Evolutionary conservation across 2,888 invertebrate genomes (phyloP).

Genomic region (Temnothorax unifasciatus): DNA sequence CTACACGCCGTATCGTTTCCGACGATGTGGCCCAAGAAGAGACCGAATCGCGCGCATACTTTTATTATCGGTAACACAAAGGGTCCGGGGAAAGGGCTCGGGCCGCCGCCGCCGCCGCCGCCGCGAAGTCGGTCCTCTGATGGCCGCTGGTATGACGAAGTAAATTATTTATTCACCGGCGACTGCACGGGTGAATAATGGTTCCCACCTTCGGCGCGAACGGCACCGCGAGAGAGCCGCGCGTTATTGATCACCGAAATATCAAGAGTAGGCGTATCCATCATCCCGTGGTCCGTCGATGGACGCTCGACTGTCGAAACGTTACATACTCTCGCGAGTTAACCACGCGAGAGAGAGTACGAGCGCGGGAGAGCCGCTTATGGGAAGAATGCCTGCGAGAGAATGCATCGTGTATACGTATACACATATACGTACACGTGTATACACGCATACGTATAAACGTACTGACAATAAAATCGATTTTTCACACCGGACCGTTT

Average conservation of each 20-base stretch:
- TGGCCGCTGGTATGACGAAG: constrained; percentile 80
- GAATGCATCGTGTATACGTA: not conserved
- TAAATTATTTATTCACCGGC: constrained; percentile 84
- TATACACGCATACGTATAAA: too few species aligned
- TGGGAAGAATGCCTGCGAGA: constrained; percentile 35
- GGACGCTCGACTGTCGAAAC: constrained; percentile 65
- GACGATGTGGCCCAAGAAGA: constrained; percentile 53
- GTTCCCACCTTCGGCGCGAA: constrained; percentile 77
- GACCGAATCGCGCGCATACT: constrained; percentile 57
- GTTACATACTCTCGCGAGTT: constrained; percentile 41
- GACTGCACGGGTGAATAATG: constrained; percentile 83
- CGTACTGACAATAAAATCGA: constrained; percentile 77
- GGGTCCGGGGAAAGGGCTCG: constrained; percentile 24
- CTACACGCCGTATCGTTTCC: constrained; percentile 57
- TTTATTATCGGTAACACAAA: constrained; percentile 58
- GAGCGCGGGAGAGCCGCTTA: constrained; percentile 39
- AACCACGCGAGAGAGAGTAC: constrained; percentile 32
- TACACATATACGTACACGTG: not conserved
- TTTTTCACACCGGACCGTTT: constrained; percentile 75
- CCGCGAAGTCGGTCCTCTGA: constrained; percentile 76
- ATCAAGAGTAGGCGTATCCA: constrained; percentile 84
- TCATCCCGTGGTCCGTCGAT: constrained; percentile 77
- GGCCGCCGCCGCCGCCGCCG: constrained; percentile 41
- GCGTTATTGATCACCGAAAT: constrained; percentile 84
- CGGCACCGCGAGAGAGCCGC: constrained; percentile 72